These are phyloP conservation scores for Aphrocallistes beatrix DNA, from an alignment of 37 sponge, comb jelly and placozoan genomes.

Conservation along the genomic window DNA sequence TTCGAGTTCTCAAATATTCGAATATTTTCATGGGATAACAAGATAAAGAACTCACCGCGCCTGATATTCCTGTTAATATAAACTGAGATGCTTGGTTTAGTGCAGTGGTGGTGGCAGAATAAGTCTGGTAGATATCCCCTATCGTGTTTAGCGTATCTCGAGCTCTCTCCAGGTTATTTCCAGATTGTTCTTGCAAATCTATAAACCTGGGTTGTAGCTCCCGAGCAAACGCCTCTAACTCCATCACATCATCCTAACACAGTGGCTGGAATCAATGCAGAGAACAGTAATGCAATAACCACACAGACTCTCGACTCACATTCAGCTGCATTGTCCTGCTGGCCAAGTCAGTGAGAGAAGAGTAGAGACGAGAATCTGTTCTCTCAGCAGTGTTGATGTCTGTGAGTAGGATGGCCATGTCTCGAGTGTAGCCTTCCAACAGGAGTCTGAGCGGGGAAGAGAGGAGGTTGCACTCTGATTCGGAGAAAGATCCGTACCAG, in stretches of 20 bases:
- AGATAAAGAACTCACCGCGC: neutral
- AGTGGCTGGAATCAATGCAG: no score
- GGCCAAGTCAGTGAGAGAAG: neutral
- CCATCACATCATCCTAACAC: no score
- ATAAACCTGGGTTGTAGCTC: neutral
- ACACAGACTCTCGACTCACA: neutral
- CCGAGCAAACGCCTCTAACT: no score
- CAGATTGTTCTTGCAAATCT: neutral
- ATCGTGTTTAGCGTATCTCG: neutral
- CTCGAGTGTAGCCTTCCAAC: neutral
- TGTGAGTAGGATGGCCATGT: neutral
- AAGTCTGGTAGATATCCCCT: neutral
- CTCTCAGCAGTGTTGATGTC: neutral
- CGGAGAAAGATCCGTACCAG: neutral
- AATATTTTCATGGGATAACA: neutral
- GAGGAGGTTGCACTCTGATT: neutral
- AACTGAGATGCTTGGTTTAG: neutral
- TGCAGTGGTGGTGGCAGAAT: neutral
- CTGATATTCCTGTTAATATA: neutral
- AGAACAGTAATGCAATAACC: no score
- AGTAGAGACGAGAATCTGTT: neutral
- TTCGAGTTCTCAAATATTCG: neutral
- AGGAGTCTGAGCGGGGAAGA: neutral
- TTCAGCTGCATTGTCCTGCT: neutral
- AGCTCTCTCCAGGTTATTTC: neutral